Base-by-base conservation (phyloP, 2,888 invertebrate genomes). In the Glyphotaelius pellucidus region DNA sequence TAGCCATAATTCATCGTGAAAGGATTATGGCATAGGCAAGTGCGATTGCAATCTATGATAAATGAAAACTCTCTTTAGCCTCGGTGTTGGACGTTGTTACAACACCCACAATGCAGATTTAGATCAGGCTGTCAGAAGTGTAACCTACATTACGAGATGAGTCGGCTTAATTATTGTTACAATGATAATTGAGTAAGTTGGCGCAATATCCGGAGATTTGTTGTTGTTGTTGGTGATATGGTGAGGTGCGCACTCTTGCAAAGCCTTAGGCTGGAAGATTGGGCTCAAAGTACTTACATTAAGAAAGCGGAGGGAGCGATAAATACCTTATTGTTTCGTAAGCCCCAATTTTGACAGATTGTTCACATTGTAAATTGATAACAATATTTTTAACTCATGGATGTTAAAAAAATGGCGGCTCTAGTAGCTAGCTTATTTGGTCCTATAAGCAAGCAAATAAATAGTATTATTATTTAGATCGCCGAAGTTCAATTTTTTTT, bases 1-100 rank as follows among this genome's bases (percentile, higher is more conserved):
- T n/a, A 67, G 67, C 32, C 25, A 0, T 84, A 38, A 84, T 84
- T 32, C 84, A 38, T 84, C 84, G 84, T 84, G 84, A 84, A 84
- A 84, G 35, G 31, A 35, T 84, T 84, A 38, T 32, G 32, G 25
- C 67, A 67, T n/a, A 25, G 67, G 67, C 67, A 25, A 67, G 67
- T 67, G 67, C 25, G 67, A 67, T 67, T 67, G 67, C 67, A 67
- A 67, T 67, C 67, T 67, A 25, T 19, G 25, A 67, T 67, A 67
- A 67, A 67, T 67, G 67, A 67, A 67, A 67, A 67, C 67, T 67
- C 67, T 67, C 25, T 67, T 67, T 67, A 9, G 67, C 52, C 25
- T 67, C 67, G 67, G 25, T 25, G 67, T 67, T n/a, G 67, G 67
- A 67, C 25, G 67, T 67, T 67, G 25, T 67, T 25, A 67, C 25